These are phyloP conservation scores for Alloscopus bannaensis DNA, from an alignment of 2,888 invertebrate genomes.

Conservation along the genomic window DNA sequence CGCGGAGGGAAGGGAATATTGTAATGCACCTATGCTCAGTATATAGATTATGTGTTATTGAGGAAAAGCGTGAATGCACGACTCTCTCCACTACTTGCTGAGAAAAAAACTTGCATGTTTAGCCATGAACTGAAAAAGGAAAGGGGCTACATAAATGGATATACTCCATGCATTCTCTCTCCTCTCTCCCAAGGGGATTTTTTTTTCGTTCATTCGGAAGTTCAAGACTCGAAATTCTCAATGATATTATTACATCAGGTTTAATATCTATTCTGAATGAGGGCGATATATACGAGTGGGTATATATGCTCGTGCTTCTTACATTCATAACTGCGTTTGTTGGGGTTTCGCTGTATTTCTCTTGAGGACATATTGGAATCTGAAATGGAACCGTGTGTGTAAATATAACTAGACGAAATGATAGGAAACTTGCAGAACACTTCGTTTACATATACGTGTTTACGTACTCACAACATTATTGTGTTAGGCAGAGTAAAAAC, in stretches of 20 bases:
- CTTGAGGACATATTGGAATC: not conserved
- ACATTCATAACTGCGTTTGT: not conserved
- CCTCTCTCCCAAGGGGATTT: constrained; percentile 63
- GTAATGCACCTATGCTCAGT: too few relatives aligned
- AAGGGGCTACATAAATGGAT: constrained; percentile 10
- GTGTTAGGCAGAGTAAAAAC: constrained; percentile 34
- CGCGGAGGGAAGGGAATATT: constrained; percentile 15
- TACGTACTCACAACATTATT: constrained; percentile 21
- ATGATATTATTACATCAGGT: constrained; percentile 44
- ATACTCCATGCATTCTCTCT: too few relatives aligned
- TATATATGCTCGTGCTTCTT: constrained; percentile 6
- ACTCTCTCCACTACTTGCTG: constrained; percentile 4
- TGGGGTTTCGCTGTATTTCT: too few relatives aligned
- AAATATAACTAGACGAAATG: too few relatives aligned
- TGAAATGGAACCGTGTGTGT: too few relatives aligned
- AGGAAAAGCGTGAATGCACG: constrained; percentile 50
- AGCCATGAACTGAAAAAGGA: too few relatives aligned
- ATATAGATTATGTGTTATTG: not conserved
- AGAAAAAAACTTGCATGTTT: too few relatives aligned
- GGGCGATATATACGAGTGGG: not conserved
- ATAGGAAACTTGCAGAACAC: too few relatives aligned
- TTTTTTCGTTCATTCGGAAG: constrained; percentile 64
- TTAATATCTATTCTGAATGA: not conserved
- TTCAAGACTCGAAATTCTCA: constrained; percentile 64
- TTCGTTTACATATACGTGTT: not conserved